These are phyloP conservation scores for Rhadina sibilatrix DNA, from an alignment of 2,113 vertebrate species.

Conservation along the genomic window DNA sequence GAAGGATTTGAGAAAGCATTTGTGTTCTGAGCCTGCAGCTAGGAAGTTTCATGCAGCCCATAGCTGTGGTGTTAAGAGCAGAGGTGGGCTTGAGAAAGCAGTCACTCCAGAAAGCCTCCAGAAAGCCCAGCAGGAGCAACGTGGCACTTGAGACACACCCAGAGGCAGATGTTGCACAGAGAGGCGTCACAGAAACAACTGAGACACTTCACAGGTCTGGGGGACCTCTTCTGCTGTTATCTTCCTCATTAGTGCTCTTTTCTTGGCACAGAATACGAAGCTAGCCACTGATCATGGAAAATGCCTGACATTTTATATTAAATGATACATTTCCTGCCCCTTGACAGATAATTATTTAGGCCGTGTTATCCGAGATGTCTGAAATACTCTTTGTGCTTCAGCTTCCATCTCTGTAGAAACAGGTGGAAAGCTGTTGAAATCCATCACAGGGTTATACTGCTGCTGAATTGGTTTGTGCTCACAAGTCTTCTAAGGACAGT, in stretches of 20 bases:
- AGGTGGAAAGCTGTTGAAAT: not conserved
- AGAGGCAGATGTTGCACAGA: not conserved
- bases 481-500: not conserved
- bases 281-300: not conserved
- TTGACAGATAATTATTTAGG: not conserved
- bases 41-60: rapidly evolving
- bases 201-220: not conserved
- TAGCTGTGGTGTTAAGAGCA: not conserved
- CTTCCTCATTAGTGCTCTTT: not conserved
- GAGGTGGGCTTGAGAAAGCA: not conserved
- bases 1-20: not conserved
- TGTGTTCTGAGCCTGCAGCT: not conserved
- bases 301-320: not conserved
- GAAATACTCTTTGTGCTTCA: not conserved
- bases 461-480: not conserved
- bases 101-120: not conserved
- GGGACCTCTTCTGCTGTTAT: not conserved
- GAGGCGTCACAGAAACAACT: not conserved
- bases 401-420: not conserved
- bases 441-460: not conserved
- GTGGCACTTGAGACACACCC: not conserved
- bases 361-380: not conserved
- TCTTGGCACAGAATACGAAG: not conserved
- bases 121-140: not conserved
- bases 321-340: not conserved